Evolutionary conservation across 2,113 vertebrate species (phyloP).

Genomic region (Alectura lathami): DNA sequence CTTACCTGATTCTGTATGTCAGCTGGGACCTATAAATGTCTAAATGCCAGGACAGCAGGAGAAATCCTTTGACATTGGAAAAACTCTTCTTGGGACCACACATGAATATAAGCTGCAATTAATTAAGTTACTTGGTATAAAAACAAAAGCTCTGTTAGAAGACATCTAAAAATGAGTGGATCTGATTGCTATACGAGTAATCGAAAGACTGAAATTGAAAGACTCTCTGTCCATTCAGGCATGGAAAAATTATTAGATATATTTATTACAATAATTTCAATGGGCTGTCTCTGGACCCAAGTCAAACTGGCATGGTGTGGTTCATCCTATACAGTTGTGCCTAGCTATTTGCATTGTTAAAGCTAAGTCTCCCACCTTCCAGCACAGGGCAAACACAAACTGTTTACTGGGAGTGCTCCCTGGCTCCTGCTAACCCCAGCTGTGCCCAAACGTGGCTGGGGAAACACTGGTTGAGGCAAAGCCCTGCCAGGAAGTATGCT

Average conservation of each 20-base stretch:
- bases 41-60: background rate
- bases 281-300: background rate
- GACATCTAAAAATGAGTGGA: background rate
- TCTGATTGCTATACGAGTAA: background rate
- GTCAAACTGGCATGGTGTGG: background rate
- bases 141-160: slow-evolving; percentile 25
- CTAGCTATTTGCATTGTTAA: background rate
- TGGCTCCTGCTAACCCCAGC: background rate
- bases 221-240: background rate
- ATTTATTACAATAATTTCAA: background rate
- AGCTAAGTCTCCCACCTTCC: background rate
- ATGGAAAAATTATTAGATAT: background rate
- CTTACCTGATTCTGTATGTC: background rate
- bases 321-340: background rate
- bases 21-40: background rate
- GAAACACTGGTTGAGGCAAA: background rate
- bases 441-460: background rate
- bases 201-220: background rate
- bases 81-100: background rate
- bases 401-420: background rate
- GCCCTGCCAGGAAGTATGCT: background rate
- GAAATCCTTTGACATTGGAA: background rate
- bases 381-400: background rate
- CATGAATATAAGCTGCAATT: background rate
- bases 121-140: background rate